Conservation (phyloP, 1,140 invertebrate species). For the Hylaeus volcanicus region DNA sequence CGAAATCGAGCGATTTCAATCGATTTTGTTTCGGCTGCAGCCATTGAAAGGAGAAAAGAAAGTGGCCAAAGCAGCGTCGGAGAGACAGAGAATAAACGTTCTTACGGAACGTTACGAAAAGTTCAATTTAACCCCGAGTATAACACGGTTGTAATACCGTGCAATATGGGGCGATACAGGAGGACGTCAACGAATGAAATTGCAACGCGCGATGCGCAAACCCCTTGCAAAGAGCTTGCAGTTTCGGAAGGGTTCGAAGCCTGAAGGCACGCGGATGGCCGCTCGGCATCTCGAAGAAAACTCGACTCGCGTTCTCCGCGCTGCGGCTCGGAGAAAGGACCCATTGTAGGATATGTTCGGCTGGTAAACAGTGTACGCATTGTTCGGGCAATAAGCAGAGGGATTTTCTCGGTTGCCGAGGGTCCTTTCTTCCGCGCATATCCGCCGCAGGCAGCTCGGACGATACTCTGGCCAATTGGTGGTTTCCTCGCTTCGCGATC, state of each 20-base stretch:
- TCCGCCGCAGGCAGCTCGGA: background rate
- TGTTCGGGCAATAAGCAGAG: slow-evolving; percentile 16
- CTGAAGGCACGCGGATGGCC: background rate
- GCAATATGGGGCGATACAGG: background rate
- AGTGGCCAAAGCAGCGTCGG: too few species aligned
- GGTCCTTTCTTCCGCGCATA: background rate
- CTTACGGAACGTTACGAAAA: background rate
- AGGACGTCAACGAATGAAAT: background rate
- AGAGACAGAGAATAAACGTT: too few species aligned
- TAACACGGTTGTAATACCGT: background rate
- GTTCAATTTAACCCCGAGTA: background rate
- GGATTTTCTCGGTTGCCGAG: background rate
- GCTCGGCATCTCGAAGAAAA: background rate
- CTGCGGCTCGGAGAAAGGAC: background rate
- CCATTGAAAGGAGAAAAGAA: too few species aligned
- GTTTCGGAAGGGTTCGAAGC: background rate
- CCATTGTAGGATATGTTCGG: slow-evolving; percentile 17
- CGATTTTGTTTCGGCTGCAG: too few species aligned
- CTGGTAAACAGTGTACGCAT: slow-evolving; percentile 18
- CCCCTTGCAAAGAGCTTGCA: background rate
- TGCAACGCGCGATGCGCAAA: background rate
- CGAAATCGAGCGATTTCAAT: too few species aligned
- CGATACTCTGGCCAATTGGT: background rate
- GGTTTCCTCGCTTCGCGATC: background rate
- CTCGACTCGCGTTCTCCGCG: background rate